phyloP scores from a whole-genome alignment of 2,888 invertebrate genomes.

The Cheilosia variabilis region DNA sequence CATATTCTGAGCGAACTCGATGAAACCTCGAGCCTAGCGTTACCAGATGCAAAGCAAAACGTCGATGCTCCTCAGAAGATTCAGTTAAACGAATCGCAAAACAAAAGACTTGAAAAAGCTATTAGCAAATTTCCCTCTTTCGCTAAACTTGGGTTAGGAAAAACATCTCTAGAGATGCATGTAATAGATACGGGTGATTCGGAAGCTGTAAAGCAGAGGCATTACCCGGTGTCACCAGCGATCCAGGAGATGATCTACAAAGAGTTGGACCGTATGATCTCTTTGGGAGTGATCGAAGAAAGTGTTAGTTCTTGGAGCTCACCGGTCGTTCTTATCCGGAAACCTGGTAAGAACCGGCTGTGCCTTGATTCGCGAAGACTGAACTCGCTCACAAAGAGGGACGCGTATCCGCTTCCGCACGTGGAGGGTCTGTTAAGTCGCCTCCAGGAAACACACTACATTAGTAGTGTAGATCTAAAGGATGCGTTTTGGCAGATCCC shows the following conservation, averaged over 20 bases:
- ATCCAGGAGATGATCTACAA: not conserved
- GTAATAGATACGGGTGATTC: not conserved
- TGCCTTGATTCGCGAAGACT: not conserved
- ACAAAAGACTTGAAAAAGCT: not conserved
- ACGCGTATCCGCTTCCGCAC: not conserved
- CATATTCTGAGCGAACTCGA: not conserved
- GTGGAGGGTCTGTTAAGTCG: constrained; percentile 11
- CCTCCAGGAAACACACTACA: constrained; percentile 7
- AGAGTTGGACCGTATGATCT: not conserved
- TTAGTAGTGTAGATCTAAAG: constrained; percentile 7
- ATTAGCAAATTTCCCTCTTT: not conserved
- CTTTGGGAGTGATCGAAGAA: constrained; percentile 7
- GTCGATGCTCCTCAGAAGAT: not conserved
- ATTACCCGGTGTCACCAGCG: not conserved
- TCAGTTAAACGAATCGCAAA: not conserved
- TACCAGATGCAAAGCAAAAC: not conserved
- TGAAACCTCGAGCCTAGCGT: not conserved
- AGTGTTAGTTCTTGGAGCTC: constrained; percentile 1
- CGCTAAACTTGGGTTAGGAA: not conserved
- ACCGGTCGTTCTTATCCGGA: not conserved
- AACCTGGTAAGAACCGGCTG: not conserved
- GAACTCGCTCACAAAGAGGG: not conserved
- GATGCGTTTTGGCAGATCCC: no score
- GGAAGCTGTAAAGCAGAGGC: constrained; percentile 1
- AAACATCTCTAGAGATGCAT: not conserved